Conservation (phyloP, 2,113 vertebrate genomes). For the Thymallus thymallus region DNA sequence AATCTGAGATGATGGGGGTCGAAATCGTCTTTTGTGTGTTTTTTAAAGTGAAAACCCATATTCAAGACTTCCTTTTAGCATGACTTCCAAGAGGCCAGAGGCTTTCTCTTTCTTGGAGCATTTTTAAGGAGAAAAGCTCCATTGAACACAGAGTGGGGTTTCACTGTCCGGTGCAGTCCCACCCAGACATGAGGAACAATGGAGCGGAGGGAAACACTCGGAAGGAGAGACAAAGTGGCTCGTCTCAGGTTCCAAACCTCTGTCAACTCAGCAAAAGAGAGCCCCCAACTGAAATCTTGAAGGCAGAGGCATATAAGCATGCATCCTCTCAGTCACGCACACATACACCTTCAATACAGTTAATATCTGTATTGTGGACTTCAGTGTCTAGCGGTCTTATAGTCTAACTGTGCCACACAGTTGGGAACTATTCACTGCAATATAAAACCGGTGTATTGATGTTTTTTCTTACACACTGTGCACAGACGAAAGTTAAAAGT, state of each 20-base stretch:
- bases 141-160: conserved; percentile 1
- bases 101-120: conserved; percentile 23
- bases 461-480: conserved; percentile 16
- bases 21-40: no score
- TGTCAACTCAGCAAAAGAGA: conserved; percentile 4
- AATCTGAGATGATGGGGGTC: no score
- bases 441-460: background rate
- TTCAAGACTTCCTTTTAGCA: conserved; percentile 6
- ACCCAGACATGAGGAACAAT: conserved; percentile 7
- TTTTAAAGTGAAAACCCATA: background rate
- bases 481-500: no score
- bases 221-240: background rate
- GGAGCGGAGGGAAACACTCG: background rate
- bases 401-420: no score
- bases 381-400: no score
- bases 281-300: background rate
- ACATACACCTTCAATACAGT: background rate
- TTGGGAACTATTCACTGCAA: background rate
- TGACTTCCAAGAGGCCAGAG: conserved; percentile 9
- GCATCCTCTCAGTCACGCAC: background rate
- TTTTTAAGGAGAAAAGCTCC: background rate
- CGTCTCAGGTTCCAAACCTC: conserved; percentile 23
- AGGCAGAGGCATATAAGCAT: background rate
- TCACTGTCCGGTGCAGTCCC: background rate
- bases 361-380: no score